Conservation (phyloP, 2,113 vertebrate species). For the Delphinapterus leucas region DNA sequence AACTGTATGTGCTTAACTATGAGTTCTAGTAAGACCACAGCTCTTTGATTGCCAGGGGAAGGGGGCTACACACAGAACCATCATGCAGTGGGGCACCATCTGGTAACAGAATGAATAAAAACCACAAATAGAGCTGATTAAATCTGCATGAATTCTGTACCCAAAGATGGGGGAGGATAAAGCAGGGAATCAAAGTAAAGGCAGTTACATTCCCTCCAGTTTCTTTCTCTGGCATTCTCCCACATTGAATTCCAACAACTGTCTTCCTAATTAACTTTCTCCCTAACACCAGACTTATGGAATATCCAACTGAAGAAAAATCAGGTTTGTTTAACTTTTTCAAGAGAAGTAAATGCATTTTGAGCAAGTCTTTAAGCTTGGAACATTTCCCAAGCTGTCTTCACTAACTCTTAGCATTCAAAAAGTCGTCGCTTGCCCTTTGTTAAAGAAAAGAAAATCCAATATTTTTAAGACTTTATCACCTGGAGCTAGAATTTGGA, state of each 20-base stretch:
- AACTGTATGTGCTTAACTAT: conserved; percentile 31
- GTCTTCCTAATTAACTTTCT: background rate
- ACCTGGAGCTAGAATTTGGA: background rate
- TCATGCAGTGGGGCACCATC: conserved; percentile 32
- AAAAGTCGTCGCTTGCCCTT: conserved; percentile 4
- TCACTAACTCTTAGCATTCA: conserved; percentile 13
- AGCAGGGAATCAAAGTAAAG: background rate
- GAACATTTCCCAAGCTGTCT: background rate
- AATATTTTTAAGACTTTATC: conserved; percentile 20
- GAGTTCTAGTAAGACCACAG: conserved; percentile 47
- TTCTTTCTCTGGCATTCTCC: background rate
- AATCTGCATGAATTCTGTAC: background rate
- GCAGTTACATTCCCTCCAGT: background rate
- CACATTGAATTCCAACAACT: background rate
- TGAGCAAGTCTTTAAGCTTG: background rate
- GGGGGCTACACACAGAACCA: background rate
- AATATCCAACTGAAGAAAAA: background rate
- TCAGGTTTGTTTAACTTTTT: background rate
- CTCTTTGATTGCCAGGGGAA: background rate
- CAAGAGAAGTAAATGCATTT: background rate
- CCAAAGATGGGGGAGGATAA: background rate
- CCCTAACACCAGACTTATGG: background rate
- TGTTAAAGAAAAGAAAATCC: background rate
- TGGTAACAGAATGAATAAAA: conserved; percentile 67
- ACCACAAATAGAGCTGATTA: background rate